Percentiles rank a stretch among this genome's conserved stretches.
These are phyloP conservation scores for Pelecanus crispus DNA, from an alignment of 2,113 vertebrate genomes.

Conservation along the genomic window DNA sequence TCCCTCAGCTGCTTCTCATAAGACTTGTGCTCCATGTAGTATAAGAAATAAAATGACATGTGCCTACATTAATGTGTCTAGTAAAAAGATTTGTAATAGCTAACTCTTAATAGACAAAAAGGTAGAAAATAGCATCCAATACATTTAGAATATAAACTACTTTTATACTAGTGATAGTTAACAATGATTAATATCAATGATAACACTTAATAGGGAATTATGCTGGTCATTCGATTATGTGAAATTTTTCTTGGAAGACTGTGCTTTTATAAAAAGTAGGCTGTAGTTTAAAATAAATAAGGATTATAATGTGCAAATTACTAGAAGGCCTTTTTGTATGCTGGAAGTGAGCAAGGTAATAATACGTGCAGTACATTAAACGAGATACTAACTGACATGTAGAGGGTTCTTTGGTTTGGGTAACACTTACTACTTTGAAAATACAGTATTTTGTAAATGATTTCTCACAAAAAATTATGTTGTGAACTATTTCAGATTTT, in stretches of 20 bases:
- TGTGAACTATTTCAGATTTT: neutral
- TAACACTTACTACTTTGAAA: neutral
- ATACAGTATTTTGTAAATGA: neutral
- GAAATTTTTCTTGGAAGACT: neutral
- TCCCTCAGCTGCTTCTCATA: no score
- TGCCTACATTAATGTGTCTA: neutral
- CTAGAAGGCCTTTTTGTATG: neutral
- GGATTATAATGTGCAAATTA: neutral
- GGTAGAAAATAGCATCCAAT: neutral
- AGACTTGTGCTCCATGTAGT: no score
- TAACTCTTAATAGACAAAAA: neutral
- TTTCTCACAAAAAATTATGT: neutral
- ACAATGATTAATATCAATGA: neutral
- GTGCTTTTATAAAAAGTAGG: neutral
- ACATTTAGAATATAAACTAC: neutral
- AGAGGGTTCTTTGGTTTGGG: rapidly evolving
- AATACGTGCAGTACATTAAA: neutral
- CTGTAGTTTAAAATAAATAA: neutral
- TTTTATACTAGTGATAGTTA: neutral
- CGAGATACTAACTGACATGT: neutral
- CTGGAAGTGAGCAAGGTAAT: neutral
- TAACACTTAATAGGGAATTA: neutral
- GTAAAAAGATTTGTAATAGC: neutral
- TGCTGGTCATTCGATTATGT: rapidly evolving
- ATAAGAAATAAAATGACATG: neutral